Conservation (phyloP, 23 tunicate genomes). For the Corella eumyota region DNA sequence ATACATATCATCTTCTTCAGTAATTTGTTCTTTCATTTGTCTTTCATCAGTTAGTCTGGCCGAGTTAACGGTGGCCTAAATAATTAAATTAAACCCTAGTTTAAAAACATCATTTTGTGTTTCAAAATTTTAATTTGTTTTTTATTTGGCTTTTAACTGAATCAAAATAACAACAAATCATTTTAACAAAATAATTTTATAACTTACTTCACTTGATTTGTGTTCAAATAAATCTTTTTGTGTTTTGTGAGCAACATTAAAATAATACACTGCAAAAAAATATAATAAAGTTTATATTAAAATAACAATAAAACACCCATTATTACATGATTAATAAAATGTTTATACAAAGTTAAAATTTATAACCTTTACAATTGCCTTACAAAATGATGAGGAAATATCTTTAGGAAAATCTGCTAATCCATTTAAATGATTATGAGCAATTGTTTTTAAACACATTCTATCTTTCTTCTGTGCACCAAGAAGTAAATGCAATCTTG, state of each 20-base stretch:
- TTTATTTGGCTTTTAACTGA: background rate
- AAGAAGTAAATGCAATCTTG: conserved; percentile 29
- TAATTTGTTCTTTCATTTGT: conserved; percentile 45
- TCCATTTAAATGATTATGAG: conserved; percentile 50
- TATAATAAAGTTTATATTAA: background rate
- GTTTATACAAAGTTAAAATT: too few species aligned
- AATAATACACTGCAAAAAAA: conserved; percentile 59
- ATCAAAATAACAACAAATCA: background rate
- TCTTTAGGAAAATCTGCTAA: conserved; percentile 46
- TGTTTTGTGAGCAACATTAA: conserved; percentile 71
- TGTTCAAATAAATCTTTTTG: conserved; percentile 65
- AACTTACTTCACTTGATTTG: too few species aligned
- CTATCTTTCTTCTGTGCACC: conserved; percentile 49
- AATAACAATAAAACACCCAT: too few species aligned
- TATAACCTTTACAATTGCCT: conserved; percentile 11
- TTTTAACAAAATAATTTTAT: background rate
- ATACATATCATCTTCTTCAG: conserved; percentile 77
- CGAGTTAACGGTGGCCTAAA: conserved; percentile 48
- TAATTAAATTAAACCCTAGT: too few species aligned
- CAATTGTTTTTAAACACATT: conserved; percentile 63
- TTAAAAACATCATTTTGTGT: background rate
- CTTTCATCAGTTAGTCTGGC: conserved; percentile 74
- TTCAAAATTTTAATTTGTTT: background rate
- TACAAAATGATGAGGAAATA: conserved; percentile 42
- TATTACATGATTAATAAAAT: too few species aligned